Base-by-base conservation (phyloP, 2,113 vertebrate species). In the Malaclemys terrapin region DNA sequence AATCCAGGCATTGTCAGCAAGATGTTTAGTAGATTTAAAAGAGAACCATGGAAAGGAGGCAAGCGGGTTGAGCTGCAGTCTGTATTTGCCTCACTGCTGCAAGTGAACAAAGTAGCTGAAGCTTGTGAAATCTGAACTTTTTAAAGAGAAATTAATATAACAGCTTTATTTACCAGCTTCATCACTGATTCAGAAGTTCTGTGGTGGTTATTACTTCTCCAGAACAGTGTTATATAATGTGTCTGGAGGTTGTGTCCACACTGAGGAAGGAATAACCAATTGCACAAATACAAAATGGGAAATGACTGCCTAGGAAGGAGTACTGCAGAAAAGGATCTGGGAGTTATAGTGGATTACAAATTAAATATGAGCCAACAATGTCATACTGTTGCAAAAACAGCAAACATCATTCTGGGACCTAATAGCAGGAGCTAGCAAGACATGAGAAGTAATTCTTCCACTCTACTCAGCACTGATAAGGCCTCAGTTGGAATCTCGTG, bases 1-100 rank as follows among this genome's bases (percentile, higher is more conserved):
- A 82, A 95, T 91, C 94, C 31, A 29, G 75, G 89, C 76, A 80
- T 93, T 89, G 88, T 94, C 89, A 93, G 84, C 84, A 95, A 92
- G 85, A 38, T 42, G 42, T 47, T 78, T 22, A 45, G 38, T 92
- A 47, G 57, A 10, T 29, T 59, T 87, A 52, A 53, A 83, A 10
- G 82, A 72, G 90, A 76, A 72, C 89, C 59, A 76, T 76, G 88
- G 87, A 86, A 88, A 81, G 29, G 17, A 85, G 82, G 85, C 82
- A 38, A 86, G 84, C n/a, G 27, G 35, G 24, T 31, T 80, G 42
- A 10, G 0, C 42, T 2, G 47, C 42, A 22, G n/a, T 22, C 65
- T 72, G n/a, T 38, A 72, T 72, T 20, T n/a, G 20, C n/a, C 19
- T 72, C 65, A 38, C 35, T 72, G 65, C 35, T 72, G 35, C 35